Evolutionary conservation across 1,140 invertebrate genomes (phyloP), one percentile per base, ranked within the genome.

Genomic region (Brachystomella parvula): DNA sequence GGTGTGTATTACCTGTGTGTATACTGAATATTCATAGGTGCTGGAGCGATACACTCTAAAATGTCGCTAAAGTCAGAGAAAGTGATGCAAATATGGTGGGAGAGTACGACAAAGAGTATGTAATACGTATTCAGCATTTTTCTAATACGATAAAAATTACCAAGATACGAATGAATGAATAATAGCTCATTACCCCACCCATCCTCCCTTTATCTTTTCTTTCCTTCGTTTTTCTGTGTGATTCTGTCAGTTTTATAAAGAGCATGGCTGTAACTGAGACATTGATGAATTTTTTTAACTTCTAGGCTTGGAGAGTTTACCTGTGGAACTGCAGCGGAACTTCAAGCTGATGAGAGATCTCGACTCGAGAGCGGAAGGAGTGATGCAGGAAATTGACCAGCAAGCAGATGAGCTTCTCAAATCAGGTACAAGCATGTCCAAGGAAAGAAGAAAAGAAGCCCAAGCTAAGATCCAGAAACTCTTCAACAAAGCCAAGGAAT

Each of bases 341-440:
- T 96, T 98, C 76, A 96, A 88, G 63, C 79, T 97, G 65, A 96
- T 98, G 93, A 81, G 92, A 67, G 94, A 98, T 80, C 80, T 98
- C 47, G 95, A 98, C 77, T 85, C 90, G 57, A 83, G 92, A 76
- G 90, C 93, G 3, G 92, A 90, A 81, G 86, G 85, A 70, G 78
- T 94, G 32, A 89, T 96, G 86, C 88, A 90, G 78, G 90, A 89
- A 74, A 94, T 96, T 67, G 93, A 96, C 76, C 83, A 85, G 75
- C 78, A 90, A 75, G 89, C 92, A 2, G 89, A 92, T 75, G 89
- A 94, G 70, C 94, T 92, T 77, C 77, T 92, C 65, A 82, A 81
- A 47, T 87, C 83, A 70, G 82, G 85, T 3, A 83, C 85, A 75
- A 76, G 81, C 68, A 71, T 84, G 75, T 67, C 79, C 78, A 68